Evolutionary conservation across 30 jellyfish, hydroid and myxozoan genomes (phyloP).

Genomic region (Aurelia sp.): DNA sequence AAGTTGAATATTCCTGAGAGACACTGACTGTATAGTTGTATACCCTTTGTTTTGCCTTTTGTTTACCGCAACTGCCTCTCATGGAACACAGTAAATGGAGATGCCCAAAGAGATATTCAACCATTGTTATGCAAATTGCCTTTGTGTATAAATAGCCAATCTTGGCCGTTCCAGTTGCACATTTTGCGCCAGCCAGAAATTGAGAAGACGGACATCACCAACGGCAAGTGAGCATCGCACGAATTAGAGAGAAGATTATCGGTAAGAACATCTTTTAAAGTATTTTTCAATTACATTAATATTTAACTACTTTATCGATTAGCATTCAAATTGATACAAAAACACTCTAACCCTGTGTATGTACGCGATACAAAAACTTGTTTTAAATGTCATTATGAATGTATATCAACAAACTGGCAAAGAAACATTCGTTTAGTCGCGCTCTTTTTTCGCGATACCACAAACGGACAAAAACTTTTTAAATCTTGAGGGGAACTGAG

Average conservation of each 20-base stretch:
- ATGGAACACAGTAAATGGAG: slow-evolving; percentile 44
- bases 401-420: too few species aligned
- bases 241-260: neutral
- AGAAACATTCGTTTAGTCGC: too few species aligned
- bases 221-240: neutral
- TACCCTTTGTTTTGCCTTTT: slow-evolving; percentile 22
- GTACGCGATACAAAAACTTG: too few species aligned
- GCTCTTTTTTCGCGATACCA: too few species aligned
- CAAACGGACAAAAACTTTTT: too few species aligned
- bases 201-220: neutral
- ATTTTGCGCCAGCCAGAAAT: slow-evolving; percentile 8
- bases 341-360: too few species aligned
- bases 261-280: too few species aligned
- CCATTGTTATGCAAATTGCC: slow-evolving; percentile 71
- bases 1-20: slow-evolving; percentile 1
- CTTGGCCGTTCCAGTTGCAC: neutral
- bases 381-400: too few species aligned
- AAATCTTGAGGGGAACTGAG: too few species aligned
- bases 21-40: slow-evolving; percentile 22
- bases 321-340: too few species aligned
- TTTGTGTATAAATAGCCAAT: slow-evolving; percentile 20
- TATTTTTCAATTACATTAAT: too few species aligned
- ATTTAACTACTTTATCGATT: too few species aligned
- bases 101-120: slow-evolving; percentile 41
- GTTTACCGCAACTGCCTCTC: slow-evolving; percentile 72